Conservation (phyloP, 2,113 vertebrate genomes). For the Mohoua ochrocephala region DNA sequence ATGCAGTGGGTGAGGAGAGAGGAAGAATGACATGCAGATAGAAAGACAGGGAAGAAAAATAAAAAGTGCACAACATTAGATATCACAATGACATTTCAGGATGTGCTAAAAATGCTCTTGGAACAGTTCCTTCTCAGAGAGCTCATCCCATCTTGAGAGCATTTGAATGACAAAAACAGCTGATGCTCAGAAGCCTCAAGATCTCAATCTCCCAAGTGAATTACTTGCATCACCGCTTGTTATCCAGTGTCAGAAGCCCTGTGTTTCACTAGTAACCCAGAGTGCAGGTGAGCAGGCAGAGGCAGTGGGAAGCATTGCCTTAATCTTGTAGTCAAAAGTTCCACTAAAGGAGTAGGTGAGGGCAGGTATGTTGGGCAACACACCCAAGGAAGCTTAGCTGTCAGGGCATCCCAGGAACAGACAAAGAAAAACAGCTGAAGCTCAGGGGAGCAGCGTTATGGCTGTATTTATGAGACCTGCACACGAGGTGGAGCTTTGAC, state of each 20-base stretch:
- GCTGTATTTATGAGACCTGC: background rate
- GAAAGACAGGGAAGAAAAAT: constrained; percentile 70
- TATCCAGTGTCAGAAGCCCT: background rate
- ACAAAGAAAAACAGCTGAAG: constrained; percentile 35
- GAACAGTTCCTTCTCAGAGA: constrained; percentile 54
- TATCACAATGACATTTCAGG: constrained; percentile 60
- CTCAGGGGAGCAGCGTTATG: constrained; percentile 3
- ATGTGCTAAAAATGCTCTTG: constrained; percentile 65
- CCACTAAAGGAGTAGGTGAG: constrained; percentile 15
- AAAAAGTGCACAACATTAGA: constrained; percentile 82
- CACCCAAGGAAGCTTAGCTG: constrained; percentile 33
- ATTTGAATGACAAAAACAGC: constrained; percentile 33
- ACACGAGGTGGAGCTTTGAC: background rate
- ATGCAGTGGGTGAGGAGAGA: constrained; percentile 79
- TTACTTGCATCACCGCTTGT: background rate
- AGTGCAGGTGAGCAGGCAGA: constrained; percentile 67
- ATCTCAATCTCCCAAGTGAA: constrained; percentile 27
- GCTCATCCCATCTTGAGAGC: constrained; percentile 26
- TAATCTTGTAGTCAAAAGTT: background rate
- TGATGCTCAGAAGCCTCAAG: constrained; percentile 29
- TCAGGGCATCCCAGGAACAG: constrained; percentile 20
- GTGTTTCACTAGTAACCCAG: constrained; percentile 28
- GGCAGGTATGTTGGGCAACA: background rate
- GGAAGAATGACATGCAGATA: constrained; percentile 68
- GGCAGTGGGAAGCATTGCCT: constrained; percentile 42